phyloP scores from a whole-genome alignment of 1,140 invertebrate genomes.

The Diorhabda carinulata region DNA sequence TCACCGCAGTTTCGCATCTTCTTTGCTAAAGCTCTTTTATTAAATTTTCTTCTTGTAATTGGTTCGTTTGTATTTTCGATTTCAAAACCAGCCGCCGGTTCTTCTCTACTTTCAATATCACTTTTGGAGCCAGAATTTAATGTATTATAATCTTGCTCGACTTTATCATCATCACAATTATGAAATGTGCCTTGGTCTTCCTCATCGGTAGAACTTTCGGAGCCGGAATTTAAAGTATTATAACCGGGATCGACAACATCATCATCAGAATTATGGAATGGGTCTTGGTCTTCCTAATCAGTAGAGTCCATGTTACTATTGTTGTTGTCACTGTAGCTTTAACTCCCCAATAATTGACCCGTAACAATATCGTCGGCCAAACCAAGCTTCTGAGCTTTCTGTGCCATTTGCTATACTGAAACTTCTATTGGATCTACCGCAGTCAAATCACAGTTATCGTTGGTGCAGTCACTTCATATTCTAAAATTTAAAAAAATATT shows the following conservation, averaged over 20 bases:
- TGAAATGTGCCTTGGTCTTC: neutral
- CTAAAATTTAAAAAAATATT: no score
- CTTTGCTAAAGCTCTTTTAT: no score
- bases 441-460: no score
- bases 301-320: neutral
- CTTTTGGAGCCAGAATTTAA: neutral
- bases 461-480: no score
- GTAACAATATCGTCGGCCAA: no score
- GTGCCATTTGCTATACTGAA: no score
- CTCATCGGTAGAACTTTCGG: neutral
- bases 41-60: neutral
- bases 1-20: no score
- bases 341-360: no score
- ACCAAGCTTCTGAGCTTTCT: no score
- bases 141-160: slow-evolving; percentile 1
- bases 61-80: neutral
- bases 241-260: neutral
- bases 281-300: neutral
- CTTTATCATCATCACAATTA: slow-evolving; percentile 3
- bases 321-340: no score
- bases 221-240: neutral
- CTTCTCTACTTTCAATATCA: neutral
- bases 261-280: slow-evolving; percentile 5
- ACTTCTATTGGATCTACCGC: no score
- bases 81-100: neutral